Conservation (phyloP, 1,140 invertebrate species). For the Bursaphelenchus mucronatus region DNA sequence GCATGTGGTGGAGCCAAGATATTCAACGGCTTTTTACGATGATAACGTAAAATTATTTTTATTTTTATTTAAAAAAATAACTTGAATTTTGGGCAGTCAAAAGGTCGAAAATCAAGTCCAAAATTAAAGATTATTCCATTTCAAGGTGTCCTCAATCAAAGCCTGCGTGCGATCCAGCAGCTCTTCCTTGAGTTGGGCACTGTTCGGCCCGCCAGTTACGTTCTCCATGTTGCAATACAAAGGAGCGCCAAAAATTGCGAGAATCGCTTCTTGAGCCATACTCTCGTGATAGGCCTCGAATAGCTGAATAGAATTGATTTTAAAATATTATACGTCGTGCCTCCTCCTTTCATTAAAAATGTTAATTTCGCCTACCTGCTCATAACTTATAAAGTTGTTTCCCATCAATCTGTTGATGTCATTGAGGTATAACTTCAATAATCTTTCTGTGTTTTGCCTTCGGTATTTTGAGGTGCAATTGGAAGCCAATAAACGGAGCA, state of each 20-base stretch:
- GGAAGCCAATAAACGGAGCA: constrained; percentile 33
- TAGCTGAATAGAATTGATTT: constrained; percentile 25
- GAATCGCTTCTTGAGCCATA: constrained; percentile 9
- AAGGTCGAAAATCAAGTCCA: no score
- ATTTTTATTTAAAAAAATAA: no score
- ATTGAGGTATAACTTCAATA: constrained; percentile 29
- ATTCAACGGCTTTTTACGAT: no score
- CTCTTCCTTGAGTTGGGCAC: constrained; percentile 25
- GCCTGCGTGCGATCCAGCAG: constrained; percentile 27
- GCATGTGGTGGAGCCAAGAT: no score
- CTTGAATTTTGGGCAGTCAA: no score
- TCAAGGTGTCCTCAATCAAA: constrained; percentile 37
- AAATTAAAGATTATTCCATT: background rate
- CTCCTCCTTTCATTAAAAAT: background rate
- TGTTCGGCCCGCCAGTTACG: constrained; percentile 30
- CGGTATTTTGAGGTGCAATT: constrained; percentile 41
- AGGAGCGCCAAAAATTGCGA: constrained; percentile 34
- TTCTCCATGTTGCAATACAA: constrained; percentile 43
- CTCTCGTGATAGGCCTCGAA: constrained; percentile 20
- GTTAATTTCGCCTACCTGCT: constrained; percentile 19
- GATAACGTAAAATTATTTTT: no score
- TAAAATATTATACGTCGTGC: background rate
- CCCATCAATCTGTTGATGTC: constrained; percentile 29
- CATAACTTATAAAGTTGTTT: constrained; percentile 27
- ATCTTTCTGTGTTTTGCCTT: constrained; percentile 33